Percentiles rank a stretch among this genome's conserved stretches.
Conservation (phyloP, 2,113 vertebrate genomes). For the Lasiurus cinereus region DNA sequence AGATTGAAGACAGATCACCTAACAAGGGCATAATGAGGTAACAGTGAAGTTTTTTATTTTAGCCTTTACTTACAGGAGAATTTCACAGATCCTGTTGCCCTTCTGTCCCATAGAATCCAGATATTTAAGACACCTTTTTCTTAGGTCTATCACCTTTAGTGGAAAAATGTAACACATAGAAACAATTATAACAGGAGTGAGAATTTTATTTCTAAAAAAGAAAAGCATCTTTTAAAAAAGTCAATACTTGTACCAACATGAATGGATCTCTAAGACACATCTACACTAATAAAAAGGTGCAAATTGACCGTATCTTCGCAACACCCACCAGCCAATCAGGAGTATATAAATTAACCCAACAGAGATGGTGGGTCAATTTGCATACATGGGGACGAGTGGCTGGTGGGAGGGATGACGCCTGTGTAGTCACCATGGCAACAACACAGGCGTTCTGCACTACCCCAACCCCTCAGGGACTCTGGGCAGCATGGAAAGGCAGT, state of each 20-base stretch:
- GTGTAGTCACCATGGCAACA: too few relatives aligned
- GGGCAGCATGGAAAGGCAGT: too few relatives aligned
- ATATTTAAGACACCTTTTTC: constrained; percentile 90
- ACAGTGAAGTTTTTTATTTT: constrained; percentile 16
- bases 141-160: constrained; percentile 92
- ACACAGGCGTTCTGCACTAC: too few relatives aligned
- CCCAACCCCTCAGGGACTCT: too few relatives aligned
- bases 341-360: too few relatives aligned
- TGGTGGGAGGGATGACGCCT: too few relatives aligned
- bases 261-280: constrained; percentile 22
- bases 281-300: too few relatives aligned
- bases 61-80: constrained; percentile 92
- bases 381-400: too few relatives aligned
- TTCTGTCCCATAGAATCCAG: constrained; percentile 94
- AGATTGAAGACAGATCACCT: neutral
- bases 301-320: too few relatives aligned
- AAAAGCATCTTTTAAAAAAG: constrained; percentile 28
- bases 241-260: constrained; percentile 19
- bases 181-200: neutral
- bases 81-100: constrained; percentile 91
- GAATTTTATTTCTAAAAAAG: constrained; percentile 51
- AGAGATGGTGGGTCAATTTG: too few relatives aligned
- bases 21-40: neutral
- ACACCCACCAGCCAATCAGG: too few relatives aligned
- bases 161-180: constrained; percentile 58